These are phyloP conservation scores for Ophiothrix spiculata DNA, from an alignment of 35 echinoderm and acorn worm genomes.

Conservation along the genomic window DNA sequence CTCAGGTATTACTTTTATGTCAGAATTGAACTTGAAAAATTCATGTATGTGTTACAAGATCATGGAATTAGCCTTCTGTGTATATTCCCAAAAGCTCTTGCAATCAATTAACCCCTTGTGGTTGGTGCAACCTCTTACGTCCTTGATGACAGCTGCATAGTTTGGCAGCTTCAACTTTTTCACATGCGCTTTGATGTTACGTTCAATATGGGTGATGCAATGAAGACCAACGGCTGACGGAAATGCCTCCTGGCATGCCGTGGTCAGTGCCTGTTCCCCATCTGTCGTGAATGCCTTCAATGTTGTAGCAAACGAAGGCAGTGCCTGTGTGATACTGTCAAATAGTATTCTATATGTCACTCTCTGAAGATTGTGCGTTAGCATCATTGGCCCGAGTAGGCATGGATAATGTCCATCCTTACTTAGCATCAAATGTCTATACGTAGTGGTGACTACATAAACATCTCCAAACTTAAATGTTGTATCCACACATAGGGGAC, in stretches of 20 bases:
- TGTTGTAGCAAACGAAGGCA: background rate
- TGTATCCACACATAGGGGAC: background rate
- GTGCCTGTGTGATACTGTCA: background rate
- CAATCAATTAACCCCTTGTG: no score
- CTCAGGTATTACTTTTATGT: no score
- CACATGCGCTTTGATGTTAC: background rate
- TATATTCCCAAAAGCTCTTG: no score
- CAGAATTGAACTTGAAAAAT: no score
- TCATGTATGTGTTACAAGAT: no score
- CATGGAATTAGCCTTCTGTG: no score
- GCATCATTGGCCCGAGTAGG: background rate
- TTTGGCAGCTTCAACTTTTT: background rate
- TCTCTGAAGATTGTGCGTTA: background rate
- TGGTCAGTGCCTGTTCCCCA: background rate
- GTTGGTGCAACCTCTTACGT: background rate
- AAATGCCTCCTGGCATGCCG: background rate
- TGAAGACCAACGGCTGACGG: background rate
- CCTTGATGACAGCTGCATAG: background rate
- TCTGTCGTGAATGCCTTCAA: conserved; percentile 1
- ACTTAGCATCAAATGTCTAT: background rate
- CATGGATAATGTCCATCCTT: background rate
- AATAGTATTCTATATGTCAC: background rate
- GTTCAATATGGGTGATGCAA: conserved; percentile 7
- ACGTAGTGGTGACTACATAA: background rate
- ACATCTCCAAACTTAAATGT: background rate